phyloP scores from a whole-genome alignment of 53 echinoderm and acorn worm species.

The Henricia sp. region DNA sequence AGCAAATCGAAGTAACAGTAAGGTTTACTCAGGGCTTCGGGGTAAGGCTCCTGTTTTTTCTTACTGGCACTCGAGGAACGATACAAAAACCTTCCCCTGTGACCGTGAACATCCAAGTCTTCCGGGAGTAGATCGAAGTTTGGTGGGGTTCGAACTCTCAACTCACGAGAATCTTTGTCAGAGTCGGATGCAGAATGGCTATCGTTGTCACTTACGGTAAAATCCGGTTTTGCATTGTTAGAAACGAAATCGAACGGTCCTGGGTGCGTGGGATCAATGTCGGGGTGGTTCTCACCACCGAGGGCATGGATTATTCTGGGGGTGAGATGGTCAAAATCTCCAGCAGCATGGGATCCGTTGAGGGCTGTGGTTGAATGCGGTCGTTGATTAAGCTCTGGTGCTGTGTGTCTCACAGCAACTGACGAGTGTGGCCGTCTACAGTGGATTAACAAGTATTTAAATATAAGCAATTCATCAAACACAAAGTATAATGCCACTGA shows the following conservation, averaged over 20 bases:
- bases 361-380: conserved; percentile 73
- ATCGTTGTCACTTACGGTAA: neutral
- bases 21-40: conserved; percentile 80
- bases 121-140: conserved; percentile 78
- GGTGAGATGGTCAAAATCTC: conserved; percentile 76
- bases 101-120: conserved; percentile 51
- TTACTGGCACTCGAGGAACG: conserved; percentile 72
- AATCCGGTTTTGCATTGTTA: conserved; percentile 48
- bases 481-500: neutral
- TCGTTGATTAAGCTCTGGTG: conserved; percentile 41
- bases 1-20: conserved; percentile 91
- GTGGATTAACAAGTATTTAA: neutral
- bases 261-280: conserved; percentile 34
- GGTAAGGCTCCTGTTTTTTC: conserved; percentile 74
- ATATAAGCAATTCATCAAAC: neutral
- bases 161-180: conserved; percentile 13
- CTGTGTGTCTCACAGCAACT: conserved; percentile 46
- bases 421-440: conserved; percentile 79
- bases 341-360: neutral
- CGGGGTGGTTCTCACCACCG: conserved; percentile 37
- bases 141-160: conserved; percentile 36
- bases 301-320: conserved; percentile 76
- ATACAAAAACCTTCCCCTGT: conserved; percentile 37
- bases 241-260: conserved; percentile 91
- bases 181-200: conserved; percentile 10